Evolutionary conservation across 2,888 invertebrate genomes (phyloP), one percentile per base, ranked within the genome.

Genomic region (Microplitis manilae): DNA sequence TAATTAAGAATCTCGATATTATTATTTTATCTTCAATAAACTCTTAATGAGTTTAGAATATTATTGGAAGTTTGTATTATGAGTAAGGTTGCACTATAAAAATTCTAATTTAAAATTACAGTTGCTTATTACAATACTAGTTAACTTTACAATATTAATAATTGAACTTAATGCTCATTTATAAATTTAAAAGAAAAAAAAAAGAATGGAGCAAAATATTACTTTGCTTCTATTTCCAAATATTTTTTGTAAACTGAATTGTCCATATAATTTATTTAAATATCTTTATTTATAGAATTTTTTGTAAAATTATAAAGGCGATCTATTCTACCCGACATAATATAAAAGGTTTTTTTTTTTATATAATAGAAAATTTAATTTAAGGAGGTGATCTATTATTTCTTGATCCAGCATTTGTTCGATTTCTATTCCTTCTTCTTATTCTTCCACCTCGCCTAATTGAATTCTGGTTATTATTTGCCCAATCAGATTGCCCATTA

Each of bases 341-440:
- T 50, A 50, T 8, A 50, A 50, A 50, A 50, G 5, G 13, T 5
- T 50, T 8, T 13, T 6, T 62, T 61, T 5, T 30, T 40, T 9
- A 20, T 15, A 41, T 8, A 59, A 71, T 38, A 7, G 5, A 40
- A 65, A 62, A 17, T 62, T 68, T 15, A 62, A 69, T 68, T 81
- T 83, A 86, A 39, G 83, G 82, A 40, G 84, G 83, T 59, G 84
- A 84, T 73, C 86, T 84, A 75, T 86, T 85, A 60, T 84, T 81
- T 71, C 85, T 80, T 67, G 83, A 79, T 72, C 82, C 86, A 40
- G 83, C 78, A 65, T 86, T 85, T 30, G 86, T 85, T 76, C 88
- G 85, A 65, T 87, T 86, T 40, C 88, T 83, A 81, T 88, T 88
- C 67, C 88, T 82, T 20, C 88, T 80, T 1, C 87, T 82, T 2